phyloP scores from a whole-genome alignment of 2,888 invertebrate species.

The Therioaphis trifolii region DNA sequence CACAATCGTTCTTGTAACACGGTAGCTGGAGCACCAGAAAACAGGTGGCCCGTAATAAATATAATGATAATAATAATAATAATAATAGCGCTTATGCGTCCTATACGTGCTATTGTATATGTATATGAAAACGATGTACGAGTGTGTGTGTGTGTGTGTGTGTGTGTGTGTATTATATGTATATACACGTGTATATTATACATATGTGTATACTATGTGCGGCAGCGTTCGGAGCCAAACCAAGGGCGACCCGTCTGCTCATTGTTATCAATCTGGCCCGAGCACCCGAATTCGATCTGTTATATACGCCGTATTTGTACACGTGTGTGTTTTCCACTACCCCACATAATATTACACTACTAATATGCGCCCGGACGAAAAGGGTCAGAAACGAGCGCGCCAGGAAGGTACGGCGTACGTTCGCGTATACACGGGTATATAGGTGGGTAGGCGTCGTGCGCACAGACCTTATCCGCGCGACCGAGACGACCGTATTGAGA shows the following conservation, averaged over 20 bases:
- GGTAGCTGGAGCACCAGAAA: conserved; percentile 55
- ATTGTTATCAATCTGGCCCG: conserved; percentile 47
- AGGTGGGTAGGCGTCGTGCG: too few relatives aligned
- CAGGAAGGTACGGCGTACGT: background rate
- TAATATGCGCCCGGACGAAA: background rate
- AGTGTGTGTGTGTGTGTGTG: background rate
- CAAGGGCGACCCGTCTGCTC: conserved; percentile 18
- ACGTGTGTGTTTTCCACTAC: background rate
- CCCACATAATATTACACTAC: background rate
- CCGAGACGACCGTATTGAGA: background rate
- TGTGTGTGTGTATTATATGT: background rate
- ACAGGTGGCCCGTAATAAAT: conserved; percentile 60
- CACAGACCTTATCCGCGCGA: background rate
- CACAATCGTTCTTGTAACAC: conserved; percentile 60
- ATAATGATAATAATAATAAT: conserved; percentile 49
- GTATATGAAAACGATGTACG: background rate
- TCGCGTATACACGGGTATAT: too few relatives aligned
- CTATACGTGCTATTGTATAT: background rate
- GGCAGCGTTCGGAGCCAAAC: background rate
- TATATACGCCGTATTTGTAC: background rate
- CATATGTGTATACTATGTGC: too few relatives aligned
- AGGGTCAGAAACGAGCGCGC: background rate
- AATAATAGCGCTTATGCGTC: conserved; percentile 35
- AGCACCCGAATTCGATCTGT: conserved; percentile 50
- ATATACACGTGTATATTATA: background rate